Evolutionary conservation across 2,888 invertebrate genomes (phyloP), one percentile per base, ranked within the genome.

Genomic region (Chrysina gloriosa): DNA sequence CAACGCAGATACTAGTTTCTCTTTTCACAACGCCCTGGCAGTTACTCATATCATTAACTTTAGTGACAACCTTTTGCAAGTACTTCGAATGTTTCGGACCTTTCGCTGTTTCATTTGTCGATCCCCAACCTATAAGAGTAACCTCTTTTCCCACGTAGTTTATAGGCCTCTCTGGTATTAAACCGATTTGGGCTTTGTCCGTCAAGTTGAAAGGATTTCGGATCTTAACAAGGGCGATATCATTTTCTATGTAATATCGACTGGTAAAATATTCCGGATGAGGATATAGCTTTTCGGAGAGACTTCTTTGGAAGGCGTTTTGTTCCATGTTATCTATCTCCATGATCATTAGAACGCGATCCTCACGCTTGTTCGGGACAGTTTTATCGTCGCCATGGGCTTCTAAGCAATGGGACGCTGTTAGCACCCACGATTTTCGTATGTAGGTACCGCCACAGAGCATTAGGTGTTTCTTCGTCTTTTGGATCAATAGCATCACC

Each of bases 201-300:
- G 21, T 21, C 6, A 47, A 1, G 1, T 23, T 3, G 21, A 47
- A 47, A 2, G 16, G 9, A 0, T 1, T 21, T 6, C 3, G 2
- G n/a, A 23, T n/a, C 21, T 47, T 5, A 1, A 47, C 23, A 19
- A 47, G 19, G 2, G 21, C 47, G 9, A 47, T 23, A 23, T 47
- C 47, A 23, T 47, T 47, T 23, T 47, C 23, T 5, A 23, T 47
- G 2, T 21, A 4, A 21, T 47, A 23, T 2, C 47, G 21, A 23
- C n/a, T n/a, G n/a, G n/a, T n/a, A n/a, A n/a, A 47, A 21, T 47
- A 47, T 9, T 47, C n/a, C 9, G 47, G 47, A 47, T 47, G 23
- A 3, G 23, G 19, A 9, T 9, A 4, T 23, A 47, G 21, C 6
- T 23, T 23, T 2, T 19, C 3, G 23, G 47, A 47, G n/a, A 19